A percentile compares a stretch with the other conserved stretches of the same genome.
Evolutionary conservation across 2,797 vertebrate species (phyloP).

Genomic region (Neosilurus hyrtlii): DNA sequence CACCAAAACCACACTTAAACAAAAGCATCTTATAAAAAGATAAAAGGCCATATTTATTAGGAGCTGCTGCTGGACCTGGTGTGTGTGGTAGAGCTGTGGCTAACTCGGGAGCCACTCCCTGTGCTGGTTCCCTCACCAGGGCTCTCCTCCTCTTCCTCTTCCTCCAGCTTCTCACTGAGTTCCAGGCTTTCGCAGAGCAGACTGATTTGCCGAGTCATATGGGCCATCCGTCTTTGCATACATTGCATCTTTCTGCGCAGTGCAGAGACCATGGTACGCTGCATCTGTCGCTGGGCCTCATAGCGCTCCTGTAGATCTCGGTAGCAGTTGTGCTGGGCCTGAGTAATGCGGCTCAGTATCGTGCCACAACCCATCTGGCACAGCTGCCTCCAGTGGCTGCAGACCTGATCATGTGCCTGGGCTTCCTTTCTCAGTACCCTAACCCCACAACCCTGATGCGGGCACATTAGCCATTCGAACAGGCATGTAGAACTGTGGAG

Average conservation of each 20-base stretch:
- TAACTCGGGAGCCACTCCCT: constrained; percentile 24
- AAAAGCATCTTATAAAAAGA: not conserved
- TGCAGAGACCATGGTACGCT: constrained; percentile 48
- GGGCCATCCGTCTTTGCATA: constrained; percentile 59
- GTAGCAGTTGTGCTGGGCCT: constrained; percentile 68
- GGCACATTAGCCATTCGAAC: constrained; percentile 63
- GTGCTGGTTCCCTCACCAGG: constrained; percentile 51
- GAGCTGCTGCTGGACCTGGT: constrained; percentile 44
- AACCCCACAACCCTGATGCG: constrained; percentile 64
- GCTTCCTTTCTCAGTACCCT: constrained; percentile 61
- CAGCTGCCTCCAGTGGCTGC: constrained; percentile 56
- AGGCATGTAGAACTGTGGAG: constrained; percentile 66
- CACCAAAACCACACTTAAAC: not conserved
- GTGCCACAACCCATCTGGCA: constrained; percentile 69
- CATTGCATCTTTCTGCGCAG: constrained; percentile 58
- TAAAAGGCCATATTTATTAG: constrained; percentile 12
- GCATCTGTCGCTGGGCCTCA: constrained; percentile 54
- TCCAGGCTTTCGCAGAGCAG: constrained; percentile 65
- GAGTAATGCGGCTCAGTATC: constrained; percentile 51
- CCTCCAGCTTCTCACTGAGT: constrained; percentile 41
- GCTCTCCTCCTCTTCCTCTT: constrained; percentile 19
- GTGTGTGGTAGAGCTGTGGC: constrained; percentile 22
- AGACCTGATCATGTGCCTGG: constrained; percentile 61
- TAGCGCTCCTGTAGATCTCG: constrained; percentile 62
- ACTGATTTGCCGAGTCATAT: constrained; percentile 63